Percentiles rank a stretch among this genome's conserved stretches.
Evolutionary conservation across 2,113 vertebrate genomes (phyloP).

Genomic region (Gorsachius goisagi): DNA sequence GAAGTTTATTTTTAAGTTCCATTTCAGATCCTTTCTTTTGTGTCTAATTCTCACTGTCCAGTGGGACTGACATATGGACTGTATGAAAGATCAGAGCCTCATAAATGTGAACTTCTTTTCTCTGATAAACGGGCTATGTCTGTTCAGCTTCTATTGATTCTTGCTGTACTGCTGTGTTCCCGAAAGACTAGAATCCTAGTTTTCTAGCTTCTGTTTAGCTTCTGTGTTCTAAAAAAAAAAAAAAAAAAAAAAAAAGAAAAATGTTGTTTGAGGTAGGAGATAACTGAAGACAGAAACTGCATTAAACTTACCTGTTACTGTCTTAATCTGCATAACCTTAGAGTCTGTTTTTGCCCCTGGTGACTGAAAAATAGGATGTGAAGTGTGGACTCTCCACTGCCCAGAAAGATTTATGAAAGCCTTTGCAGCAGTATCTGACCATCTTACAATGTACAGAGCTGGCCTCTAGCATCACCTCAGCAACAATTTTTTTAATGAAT

Average conservation of each 20-base stretch:
- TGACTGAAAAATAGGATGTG: background rate
- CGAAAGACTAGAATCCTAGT: background rate
- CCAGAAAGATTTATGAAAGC: background rate
- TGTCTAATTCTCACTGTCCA: background rate
- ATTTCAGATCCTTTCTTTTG: background rate
- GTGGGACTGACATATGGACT: background rate
- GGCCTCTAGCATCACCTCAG: background rate
- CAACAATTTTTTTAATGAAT: background rate
- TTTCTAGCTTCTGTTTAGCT: background rate
- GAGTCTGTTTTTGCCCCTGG: background rate
- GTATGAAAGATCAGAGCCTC: background rate
- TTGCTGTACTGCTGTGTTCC: background rate
- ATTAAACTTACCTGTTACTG: background rate
- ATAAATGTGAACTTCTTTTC: background rate
- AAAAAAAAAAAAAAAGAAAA: background rate
- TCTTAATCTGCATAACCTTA: background rate
- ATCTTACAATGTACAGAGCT: background rate
- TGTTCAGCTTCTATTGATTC: background rate
- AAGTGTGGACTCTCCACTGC: background rate
- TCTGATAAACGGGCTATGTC: background rate
- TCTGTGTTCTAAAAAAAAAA: background rate
- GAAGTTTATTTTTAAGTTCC: background rate
- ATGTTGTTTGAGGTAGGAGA: background rate
- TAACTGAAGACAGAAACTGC: background rate
- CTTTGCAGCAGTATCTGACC: background rate